phyloP scores from a whole-genome alignment of 2,113 vertebrate species.

The Excalfactoria chinensis region DNA sequence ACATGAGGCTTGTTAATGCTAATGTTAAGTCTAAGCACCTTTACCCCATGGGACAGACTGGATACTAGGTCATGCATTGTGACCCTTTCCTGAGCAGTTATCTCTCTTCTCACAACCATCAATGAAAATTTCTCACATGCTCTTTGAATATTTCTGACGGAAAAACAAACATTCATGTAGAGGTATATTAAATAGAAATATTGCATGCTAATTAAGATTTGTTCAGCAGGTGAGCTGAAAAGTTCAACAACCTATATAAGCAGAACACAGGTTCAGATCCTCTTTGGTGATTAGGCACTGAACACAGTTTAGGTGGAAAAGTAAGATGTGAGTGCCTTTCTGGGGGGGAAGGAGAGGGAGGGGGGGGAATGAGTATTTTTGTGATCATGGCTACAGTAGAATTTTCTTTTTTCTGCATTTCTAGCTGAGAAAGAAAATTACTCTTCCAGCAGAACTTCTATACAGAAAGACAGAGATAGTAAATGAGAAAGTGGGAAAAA shows the following conservation, averaged over 20 bases:
- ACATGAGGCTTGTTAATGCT: neutral
- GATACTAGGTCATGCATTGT: neutral
- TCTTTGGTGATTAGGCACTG: neutral
- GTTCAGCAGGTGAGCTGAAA: neutral
- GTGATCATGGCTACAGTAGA: neutral
- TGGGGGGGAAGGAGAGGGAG: no score
- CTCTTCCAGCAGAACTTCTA: neutral
- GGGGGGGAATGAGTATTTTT: neutral
- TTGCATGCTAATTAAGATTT: neutral
- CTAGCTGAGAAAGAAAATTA: neutral
- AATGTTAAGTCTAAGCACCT: constrained; percentile 5
- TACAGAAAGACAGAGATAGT: neutral
- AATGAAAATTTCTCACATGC: neutral
- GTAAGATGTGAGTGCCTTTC: neutral
- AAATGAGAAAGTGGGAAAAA: neutral
- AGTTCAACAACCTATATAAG: neutral
- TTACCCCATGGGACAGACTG: neutral
- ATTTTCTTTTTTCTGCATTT: neutral
- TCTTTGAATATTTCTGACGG: neutral
- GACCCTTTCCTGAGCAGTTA: neutral
- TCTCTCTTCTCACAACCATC: neutral
- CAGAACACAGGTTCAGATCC: neutral
- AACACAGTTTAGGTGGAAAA: neutral
- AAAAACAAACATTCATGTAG: neutral
- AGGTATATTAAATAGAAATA: neutral